A percentile compares a stretch with the other conserved stretches of the same genome.
Evolutionary conservation across 2,113 vertebrate genomes (phyloP).

Genomic region (Etia nguti): DNA sequence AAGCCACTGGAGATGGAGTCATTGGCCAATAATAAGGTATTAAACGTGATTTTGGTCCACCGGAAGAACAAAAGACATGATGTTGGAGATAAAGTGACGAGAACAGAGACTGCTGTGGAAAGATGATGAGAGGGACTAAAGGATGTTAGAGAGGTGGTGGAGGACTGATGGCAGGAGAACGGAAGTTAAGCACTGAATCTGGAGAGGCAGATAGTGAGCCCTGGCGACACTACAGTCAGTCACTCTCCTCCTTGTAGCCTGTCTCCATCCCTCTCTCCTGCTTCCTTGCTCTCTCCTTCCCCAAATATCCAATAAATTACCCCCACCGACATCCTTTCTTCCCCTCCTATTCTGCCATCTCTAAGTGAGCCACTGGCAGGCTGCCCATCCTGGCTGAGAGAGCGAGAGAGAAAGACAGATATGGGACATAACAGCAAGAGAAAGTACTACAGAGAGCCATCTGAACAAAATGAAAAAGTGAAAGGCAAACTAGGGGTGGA

Average conservation of each 20-base stretch:
- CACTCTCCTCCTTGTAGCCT: not conserved
- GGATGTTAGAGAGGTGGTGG: not conserved
- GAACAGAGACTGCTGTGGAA: not conserved
- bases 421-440: not conserved
- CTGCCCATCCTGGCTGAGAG: slow-evolving; percentile 44
- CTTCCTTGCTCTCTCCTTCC: not conserved
- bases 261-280: not conserved
- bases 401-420: not conserved
- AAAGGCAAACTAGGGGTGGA: not conserved
- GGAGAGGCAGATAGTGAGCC: slow-evolving; percentile 31
- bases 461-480: not conserved
- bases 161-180: not conserved
- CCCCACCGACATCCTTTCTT: not conserved
- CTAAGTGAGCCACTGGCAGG: slow-evolving; percentile 69
- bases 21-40: not conserved
- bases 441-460: not conserved
- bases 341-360: slow-evolving; percentile 9
- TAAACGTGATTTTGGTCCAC: not conserved
- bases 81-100: not conserved
- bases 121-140: not conserved
- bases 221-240: slow-evolving; percentile 29
- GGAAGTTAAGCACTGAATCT: slow-evolving; percentile 11
- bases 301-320: slow-evolving; percentile 51
- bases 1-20: not conserved
- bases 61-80: not conserved